These are phyloP conservation scores for Bombus ignitus DNA, from an alignment of 1,140 invertebrate species.

Conservation along the genomic window DNA sequence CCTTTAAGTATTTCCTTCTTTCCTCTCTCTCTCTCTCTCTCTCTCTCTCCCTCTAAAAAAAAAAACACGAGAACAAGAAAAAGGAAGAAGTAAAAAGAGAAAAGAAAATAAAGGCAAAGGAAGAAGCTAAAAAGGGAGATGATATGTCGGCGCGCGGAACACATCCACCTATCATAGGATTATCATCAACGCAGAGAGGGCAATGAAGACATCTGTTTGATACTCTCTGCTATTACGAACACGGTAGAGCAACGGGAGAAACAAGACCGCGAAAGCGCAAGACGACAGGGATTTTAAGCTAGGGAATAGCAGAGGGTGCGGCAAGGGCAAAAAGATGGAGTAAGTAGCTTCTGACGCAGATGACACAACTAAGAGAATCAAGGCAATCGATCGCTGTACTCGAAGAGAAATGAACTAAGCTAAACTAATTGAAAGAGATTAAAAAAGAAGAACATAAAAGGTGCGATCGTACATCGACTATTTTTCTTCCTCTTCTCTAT, in stretches of 20 bases:
- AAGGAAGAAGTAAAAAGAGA: background rate
- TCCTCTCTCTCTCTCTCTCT: background rate
- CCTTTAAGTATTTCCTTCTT: background rate
- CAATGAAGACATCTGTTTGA: constrained; percentile 44
- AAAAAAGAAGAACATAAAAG: background rate
- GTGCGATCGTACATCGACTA: background rate
- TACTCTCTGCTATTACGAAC: constrained; percentile 7
- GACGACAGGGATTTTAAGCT: background rate
- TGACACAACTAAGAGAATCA: constrained; percentile 33
- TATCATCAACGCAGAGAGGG: constrained; percentile 18
- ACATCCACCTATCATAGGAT: constrained; percentile 19
- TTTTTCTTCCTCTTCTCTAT: background rate
- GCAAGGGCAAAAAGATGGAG: background rate
- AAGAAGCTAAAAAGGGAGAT: background rate
- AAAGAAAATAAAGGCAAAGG: background rate
- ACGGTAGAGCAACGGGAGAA: background rate
- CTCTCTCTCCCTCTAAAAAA: too few relatives aligned
- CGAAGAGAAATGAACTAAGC: background rate
- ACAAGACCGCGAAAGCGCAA: background rate
- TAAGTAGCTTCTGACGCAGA: background rate
- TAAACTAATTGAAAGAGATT: background rate
- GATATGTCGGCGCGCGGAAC: background rate
- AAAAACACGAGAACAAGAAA: background rate
- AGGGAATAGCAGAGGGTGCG: background rate
- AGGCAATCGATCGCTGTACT: constrained; percentile 50